Percentiles rank a stretch among this genome's conserved stretches.
Evolutionary conservation across 92 coral and sea anemone species (phyloP).

Genomic region (Micromussa lordhowensis): DNA sequence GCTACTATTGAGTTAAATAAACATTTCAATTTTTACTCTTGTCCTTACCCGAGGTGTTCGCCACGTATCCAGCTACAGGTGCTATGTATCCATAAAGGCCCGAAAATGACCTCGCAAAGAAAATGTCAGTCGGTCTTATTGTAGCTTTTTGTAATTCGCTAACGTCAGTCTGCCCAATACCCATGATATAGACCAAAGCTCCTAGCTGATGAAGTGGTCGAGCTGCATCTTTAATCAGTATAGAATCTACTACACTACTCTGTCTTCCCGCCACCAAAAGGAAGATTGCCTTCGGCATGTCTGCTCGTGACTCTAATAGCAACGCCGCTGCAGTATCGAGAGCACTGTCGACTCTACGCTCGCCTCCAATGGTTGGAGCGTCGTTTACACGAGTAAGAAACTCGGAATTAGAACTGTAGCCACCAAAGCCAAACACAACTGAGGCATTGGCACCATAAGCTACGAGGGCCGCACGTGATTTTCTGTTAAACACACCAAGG

Average conservation of each 20-base stretch:
- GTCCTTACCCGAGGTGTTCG: constrained; percentile 49
- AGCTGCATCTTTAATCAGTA: constrained; percentile 36
- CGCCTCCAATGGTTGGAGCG: constrained; percentile 57
- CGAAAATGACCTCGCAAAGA: constrained; percentile 40
- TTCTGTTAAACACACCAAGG: constrained; percentile 62
- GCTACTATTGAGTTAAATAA: no score
- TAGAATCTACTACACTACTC: constrained; percentile 25
- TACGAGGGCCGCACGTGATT: constrained; percentile 71
- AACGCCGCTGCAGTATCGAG: constrained; percentile 58
- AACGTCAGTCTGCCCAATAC: constrained; percentile 41
- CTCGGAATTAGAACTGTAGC: constrained; percentile 44
- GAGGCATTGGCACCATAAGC: constrained; percentile 62
- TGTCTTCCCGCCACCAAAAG: constrained; percentile 58
- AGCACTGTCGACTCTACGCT: constrained; percentile 60
- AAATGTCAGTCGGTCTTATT: constrained; percentile 34
- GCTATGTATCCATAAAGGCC: constrained; percentile 35
- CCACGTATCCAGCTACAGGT: constrained; percentile 33
- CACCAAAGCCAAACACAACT: constrained; percentile 45
- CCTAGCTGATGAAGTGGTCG: constrained; percentile 51
- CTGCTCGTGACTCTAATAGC: constrained; percentile 35
- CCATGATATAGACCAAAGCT: constrained; percentile 54
- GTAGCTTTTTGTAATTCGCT: constrained; percentile 37
- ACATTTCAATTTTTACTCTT: no score
- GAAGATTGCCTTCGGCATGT: constrained; percentile 56
- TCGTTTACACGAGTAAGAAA: constrained; percentile 43